Base-by-base conservation (phyloP, 2,113 vertebrate species). In the Oncorhynchus tshawytscha region DNA sequence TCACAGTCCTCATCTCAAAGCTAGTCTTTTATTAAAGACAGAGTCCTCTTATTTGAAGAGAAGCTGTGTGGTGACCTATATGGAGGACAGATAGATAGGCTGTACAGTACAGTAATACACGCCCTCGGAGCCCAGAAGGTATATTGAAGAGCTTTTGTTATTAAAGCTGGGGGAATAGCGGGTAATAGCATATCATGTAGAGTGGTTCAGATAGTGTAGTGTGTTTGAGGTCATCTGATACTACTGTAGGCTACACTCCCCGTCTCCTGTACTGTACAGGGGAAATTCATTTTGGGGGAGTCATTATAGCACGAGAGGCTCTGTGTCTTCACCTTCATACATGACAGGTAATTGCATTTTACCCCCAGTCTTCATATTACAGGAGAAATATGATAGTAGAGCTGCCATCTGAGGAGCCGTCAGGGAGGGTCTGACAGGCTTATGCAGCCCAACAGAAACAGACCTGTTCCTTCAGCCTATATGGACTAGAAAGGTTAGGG, bases 311-410 rank as follows among this genome's bases (percentile, higher is more conserved):
- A 86, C 88, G 87, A 81, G 81, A 69, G 1, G 66, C 74, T 80
- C 76, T 91, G 85, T 89, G 69, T 83, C 77, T 84, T 85, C 80
- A 82, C 80, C 49, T 80, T 80, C 83, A 85, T 86, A 87, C 84
- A 85, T 88, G 84, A 80, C 79, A 34, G 67, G 83, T 89, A 89
- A 91, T 88, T 90, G 80, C 75, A 70, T 67, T 85, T 82, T 76
- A 39, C 0, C 20, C 18, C 57, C 64, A 5, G 8, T 48, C 39
- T 49, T 90, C 79, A 78, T 84, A 78, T 89, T 88, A 82, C 79
- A 75, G 49, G 24, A 78, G 83, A 86, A 90, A 87, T 84, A 83
- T 85, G 80, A 88, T 81, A 80, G 39, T 3, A n/a, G 67, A 71
- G 27, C 60, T 62, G 82, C 66, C 77, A 77, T 81, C 75, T 76